Evolutionary conservation across 2,797 vertebrate species (phyloP), one percentile per base, ranked within the genome.

Genomic region (Protosalanx chinensis): DNA sequence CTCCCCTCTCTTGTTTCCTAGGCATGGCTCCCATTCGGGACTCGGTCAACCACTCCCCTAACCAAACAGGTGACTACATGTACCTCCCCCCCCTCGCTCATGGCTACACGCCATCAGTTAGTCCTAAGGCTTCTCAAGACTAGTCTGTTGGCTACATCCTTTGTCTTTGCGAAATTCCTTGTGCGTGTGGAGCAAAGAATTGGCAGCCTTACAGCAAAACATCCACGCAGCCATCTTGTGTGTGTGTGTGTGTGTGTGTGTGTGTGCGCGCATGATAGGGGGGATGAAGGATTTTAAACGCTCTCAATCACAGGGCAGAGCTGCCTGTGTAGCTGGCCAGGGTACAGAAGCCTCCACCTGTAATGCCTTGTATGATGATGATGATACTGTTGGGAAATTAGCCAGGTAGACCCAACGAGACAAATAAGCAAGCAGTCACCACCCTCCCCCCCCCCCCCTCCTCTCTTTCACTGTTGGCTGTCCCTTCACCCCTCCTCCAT

Each of bases 21-120:
- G 95, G 93, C 94, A 97, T 97, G 96, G 95, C 96, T 94, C 95
- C 95, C 92, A 96, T 97, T 93, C 94, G 96, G 94, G 95, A 97
- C 90, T 95, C 95, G 91, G 95, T 95, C 94, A 96, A 95, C 94
- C 95, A 96, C 93, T 97, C 96, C 90, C 92, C 95, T 94, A 97
- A 95, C 93, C 96, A 95, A 93, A 95, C 95, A 97, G 95, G 96
- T 97, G 92, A 94, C 82, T 78, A 91, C 84, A 88, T 78, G 12
- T 23, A 13, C 57, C 60, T 64, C n/a, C 18, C 15, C 23, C 33
- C 41, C 29, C 5, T 64, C 56, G 71, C 75, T 71, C 67, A 62
- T 68, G 57, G 16, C 62, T 46, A 57, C 30, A 35, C 59, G 12
- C 41, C 41, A 3, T 46, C 41, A 46, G 57, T 5, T 27, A 27